These are phyloP conservation scores for Epizoanthus rinbou DNA, from an alignment of 92 coral and sea anemone species.

Conservation along the genomic window DNA sequence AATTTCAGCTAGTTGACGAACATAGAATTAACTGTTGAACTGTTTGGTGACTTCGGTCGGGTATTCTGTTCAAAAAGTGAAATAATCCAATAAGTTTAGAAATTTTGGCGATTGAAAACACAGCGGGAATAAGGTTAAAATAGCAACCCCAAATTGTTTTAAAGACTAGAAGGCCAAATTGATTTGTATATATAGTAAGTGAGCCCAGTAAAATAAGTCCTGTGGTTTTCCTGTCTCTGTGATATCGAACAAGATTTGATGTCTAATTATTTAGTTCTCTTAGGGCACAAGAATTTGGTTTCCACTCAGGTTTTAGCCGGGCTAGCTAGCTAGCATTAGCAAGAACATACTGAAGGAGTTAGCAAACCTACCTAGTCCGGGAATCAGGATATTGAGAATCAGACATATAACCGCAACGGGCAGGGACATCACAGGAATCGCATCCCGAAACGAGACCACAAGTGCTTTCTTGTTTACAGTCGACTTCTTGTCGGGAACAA, in stretches of 20 bases:
- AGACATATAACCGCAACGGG: conserved; percentile 88
- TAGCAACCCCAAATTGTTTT: neutral
- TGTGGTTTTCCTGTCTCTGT: neutral
- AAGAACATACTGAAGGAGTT: neutral
- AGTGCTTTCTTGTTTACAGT: conserved; percentile 25
- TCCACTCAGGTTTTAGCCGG: neutral
- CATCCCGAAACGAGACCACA: conserved; percentile 40
- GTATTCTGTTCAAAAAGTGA: neutral
- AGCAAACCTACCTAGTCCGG: conserved; percentile 81
- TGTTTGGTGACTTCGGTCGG: neutral
- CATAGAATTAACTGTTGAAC: neutral
- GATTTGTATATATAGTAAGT: neutral
- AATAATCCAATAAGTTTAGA: neutral
- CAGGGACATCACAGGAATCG: conserved; percentile 81
- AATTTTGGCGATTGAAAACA: neutral
- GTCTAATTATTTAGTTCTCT: neutral
- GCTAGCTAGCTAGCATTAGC: neutral
- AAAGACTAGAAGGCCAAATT: neutral
- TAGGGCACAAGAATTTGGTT: neutral
- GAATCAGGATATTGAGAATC: conserved; percentile 73
- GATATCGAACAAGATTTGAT: neutral
- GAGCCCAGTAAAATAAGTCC: neutral
- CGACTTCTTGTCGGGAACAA: conserved; percentile 58
- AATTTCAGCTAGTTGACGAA: neutral
- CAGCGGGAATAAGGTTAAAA: neutral